Evolutionary conservation across 2,888 invertebrate genomes (phyloP), one percentile per base, ranked within the genome.

Genomic region (Ectemnius cavifrons): DNA sequence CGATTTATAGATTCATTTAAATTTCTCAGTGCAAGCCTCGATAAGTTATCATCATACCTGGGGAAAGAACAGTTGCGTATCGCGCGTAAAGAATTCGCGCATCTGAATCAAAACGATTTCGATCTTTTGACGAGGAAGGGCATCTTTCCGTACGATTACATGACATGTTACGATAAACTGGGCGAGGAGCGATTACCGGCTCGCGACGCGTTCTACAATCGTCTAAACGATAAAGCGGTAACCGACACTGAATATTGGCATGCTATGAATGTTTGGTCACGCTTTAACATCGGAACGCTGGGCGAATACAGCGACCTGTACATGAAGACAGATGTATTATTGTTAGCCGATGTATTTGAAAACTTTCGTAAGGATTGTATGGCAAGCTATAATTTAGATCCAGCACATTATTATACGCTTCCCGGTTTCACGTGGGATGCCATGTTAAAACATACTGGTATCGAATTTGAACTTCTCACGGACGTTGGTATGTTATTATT

Each of bases 91-190:
- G 27, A 63, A 23, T 63, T 63, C 18, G 1, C 11, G 13, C 16
- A 63, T 63, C 16, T 62, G 4, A 64, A 18, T 49, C 52, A 49
- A 0, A 65, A 68, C 1, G 58, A 82, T 23, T 72, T 82, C 27
- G 18, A 76, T 27, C 58, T 83, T 5, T 16, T 86, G 4, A 72
- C 56, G 6, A 62, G 79, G 20, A 89, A 89, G 74, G 86, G 87
- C 11, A 76, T 89, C 11, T 89, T 90, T 71, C 87, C 87, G 0
- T 90, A 87, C 75, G 86, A 89, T 2, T 89, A 86, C 69, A 52
- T 89, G 4, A 79, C 84, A 59, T 60, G 23, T 6, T 69, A 59
- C 47, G 16, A 58, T 2, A 80, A 72, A 62, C 57, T 82, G 18
- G 49, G 67, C 14, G 83, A 85, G 18, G 60, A 45, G 2, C 16